These are phyloP conservation scores for Melieria omissa DNA, from an alignment of 2,888 invertebrate species.

Conservation along the genomic window DNA sequence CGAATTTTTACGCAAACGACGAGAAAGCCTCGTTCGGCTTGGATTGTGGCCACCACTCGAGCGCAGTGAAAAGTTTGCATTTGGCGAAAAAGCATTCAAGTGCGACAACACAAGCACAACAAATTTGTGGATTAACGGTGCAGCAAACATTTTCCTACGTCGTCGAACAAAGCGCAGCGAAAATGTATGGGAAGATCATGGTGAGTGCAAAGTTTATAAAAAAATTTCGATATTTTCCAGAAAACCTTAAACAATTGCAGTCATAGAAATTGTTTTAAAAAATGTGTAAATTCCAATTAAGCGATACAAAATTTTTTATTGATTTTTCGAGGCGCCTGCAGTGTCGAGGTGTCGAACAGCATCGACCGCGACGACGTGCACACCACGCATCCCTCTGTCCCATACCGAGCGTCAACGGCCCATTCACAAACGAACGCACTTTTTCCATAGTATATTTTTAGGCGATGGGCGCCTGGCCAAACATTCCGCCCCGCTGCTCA, in stretches of 20 bases:
- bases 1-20: no score
- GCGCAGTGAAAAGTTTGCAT: no score
- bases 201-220: constrained; percentile 36
- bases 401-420: not conserved
- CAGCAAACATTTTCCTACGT: no score
- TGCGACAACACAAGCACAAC: no score
- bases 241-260: constrained; percentile 22
- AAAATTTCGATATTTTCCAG: constrained; percentile 19
- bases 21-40: no score
- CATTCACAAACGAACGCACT: not conserved
- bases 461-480: not conserved
- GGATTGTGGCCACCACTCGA: no score
- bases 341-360: no score
- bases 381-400: no score
- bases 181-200: constrained; percentile 43
- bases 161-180: constrained; percentile 18
- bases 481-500: not conserved
- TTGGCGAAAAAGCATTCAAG: no score
- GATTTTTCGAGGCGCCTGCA: constrained; percentile 31
- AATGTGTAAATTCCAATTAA: constrained; percentile 15
- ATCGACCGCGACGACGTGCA: no score
- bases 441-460: not conserved
- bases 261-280: constrained; percentile 27
- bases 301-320: constrained; percentile 37
- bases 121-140: no score